Conservation (phyloP, 2,113 vertebrate genomes). For the Heteronetta atricapilla region DNA sequence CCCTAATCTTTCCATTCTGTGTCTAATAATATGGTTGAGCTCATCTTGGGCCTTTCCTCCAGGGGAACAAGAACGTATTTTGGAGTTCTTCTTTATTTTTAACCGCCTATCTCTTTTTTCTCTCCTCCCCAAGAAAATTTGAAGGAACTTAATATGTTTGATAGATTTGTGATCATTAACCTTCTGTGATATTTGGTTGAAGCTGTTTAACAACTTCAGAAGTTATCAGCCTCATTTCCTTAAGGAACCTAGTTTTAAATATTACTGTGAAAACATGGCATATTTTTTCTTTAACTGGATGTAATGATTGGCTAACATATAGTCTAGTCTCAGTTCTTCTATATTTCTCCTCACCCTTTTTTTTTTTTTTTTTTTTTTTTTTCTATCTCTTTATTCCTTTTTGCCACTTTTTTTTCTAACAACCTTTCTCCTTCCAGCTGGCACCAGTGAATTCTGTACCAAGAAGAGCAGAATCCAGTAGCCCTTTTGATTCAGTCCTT, state of each 20-base stretch:
- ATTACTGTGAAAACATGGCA: neutral
- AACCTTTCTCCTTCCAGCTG: neutral
- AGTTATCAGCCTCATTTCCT: neutral
- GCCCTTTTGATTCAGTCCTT: accelerated
- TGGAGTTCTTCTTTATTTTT: neutral
- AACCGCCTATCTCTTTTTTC: accelerated
- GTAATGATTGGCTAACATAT: neutral
- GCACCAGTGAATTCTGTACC: accelerated
- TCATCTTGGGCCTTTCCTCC: neutral
- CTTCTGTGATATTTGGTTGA: neutral
- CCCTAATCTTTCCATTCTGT: neutral
- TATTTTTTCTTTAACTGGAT: neutral
- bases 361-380: neutral
- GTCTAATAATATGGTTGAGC: neutral
- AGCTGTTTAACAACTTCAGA: neutral
- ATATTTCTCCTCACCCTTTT: neutral
- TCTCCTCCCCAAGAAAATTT: accelerated
- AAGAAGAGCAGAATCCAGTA: neutral
- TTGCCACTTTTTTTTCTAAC: neutral
- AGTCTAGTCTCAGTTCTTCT: neutral
- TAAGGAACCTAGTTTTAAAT: neutral
- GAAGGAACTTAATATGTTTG: neutral
- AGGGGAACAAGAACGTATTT: neutral
- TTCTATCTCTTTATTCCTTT: neutral
- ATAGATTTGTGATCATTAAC: neutral